Evolutionary conservation across 2,797 vertebrate species (phyloP).

Genomic region (Cuculus canorus): DNA sequence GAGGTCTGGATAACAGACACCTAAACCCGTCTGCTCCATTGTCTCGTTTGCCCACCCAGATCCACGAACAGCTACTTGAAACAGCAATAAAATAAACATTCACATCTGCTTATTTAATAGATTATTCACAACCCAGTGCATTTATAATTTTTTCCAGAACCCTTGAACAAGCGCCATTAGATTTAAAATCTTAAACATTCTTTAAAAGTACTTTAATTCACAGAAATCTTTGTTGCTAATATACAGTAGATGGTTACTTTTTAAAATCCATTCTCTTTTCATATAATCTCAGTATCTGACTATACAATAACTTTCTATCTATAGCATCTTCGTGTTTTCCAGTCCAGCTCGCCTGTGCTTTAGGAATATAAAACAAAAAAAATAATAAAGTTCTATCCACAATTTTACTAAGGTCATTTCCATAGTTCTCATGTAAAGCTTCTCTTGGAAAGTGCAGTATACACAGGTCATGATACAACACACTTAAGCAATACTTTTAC

Average conservation of each 20-base stretch:
- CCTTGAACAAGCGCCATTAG: slow-evolving; percentile 69
- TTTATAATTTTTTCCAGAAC: slow-evolving; percentile 53
- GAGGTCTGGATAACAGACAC: not conserved
- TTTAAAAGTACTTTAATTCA: slow-evolving; percentile 82
- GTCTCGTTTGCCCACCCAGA: not conserved
- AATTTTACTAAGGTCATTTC: slow-evolving; percentile 74
- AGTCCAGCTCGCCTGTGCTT: slow-evolving; percentile 69
- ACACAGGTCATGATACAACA: slow-evolving; percentile 71
- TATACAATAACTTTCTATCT: slow-evolving; percentile 78
- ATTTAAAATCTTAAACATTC: slow-evolving; percentile 75
- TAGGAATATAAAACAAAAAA: slow-evolving; percentile 72
- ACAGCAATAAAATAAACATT: slow-evolving; percentile 49
- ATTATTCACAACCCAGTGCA: slow-evolving; percentile 45
- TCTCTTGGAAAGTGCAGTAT: slow-evolving; percentile 73
- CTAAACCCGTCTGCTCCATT: not conserved
- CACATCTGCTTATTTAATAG: slow-evolving; percentile 61
- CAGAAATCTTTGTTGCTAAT: slow-evolving; percentile 79
- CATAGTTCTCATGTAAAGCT: slow-evolving; percentile 73
- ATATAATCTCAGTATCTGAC: slow-evolving; percentile 75
- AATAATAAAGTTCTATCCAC: slow-evolving; percentile 77
- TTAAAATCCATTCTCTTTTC: slow-evolving; percentile 76
- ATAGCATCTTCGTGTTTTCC: slow-evolving; percentile 55
- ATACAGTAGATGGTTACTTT: slow-evolving; percentile 75
- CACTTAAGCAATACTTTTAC: slow-evolving; percentile 72
- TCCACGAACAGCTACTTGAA: slow-evolving; percentile 29